A percentile compares a stretch with the other conserved stretches of the same genome.
phyloP scores from a whole-genome alignment of 2,888 invertebrate genomes.

The Philhelius pedissequus region DNA sequence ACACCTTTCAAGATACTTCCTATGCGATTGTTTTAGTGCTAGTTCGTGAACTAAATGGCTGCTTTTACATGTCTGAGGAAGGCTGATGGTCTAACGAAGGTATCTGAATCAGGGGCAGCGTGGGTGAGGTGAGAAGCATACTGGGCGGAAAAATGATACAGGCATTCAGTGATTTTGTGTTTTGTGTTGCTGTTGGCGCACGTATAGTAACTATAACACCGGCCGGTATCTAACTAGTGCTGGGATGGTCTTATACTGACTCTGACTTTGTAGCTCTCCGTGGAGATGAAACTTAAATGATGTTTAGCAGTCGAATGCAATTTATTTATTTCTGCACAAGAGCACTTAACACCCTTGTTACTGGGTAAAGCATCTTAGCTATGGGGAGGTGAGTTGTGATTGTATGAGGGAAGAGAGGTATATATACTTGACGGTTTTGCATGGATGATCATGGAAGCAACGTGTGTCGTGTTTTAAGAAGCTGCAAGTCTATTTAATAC shows the following conservation, averaged over 20 bases:
- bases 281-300: constrained; percentile 32
- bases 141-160: constrained; percentile 27
- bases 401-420: not conserved
- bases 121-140: constrained; percentile 49
- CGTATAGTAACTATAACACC: not conserved
- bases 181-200: too few relatives aligned
- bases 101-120: not conserved
- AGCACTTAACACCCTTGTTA: constrained; percentile 59
- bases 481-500: not conserved
- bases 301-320: constrained; percentile 59
- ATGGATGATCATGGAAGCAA: constrained; percentile 10
- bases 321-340: constrained; percentile 55
- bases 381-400: not conserved
- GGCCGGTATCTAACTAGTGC: not conserved
- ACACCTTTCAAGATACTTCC: constrained; percentile 61
- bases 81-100: not conserved
- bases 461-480: not conserved
- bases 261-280: not conserved
- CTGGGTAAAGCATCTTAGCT: constrained; percentile 14
- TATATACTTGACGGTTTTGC: constrained; percentile 52
- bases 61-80: constrained; percentile 4
- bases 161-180: constrained; percentile 8
- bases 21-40: constrained; percentile 48
- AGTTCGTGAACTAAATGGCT: constrained; percentile 41
- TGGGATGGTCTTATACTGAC: not conserved